Conservation (phyloP, 2,888 invertebrate species). For the Junonia oenone region DNA sequence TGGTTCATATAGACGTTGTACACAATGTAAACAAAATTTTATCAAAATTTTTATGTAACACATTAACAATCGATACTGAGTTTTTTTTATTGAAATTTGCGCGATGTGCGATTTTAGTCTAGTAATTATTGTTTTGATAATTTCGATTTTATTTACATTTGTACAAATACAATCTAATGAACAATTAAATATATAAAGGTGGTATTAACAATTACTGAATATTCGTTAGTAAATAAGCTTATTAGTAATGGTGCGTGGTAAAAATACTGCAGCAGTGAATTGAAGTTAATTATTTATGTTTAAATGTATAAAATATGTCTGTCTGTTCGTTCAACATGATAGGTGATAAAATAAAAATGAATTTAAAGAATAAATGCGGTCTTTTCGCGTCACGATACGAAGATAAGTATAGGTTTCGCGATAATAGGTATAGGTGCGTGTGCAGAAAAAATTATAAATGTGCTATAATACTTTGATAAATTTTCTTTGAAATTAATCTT, state of each 20-base stretch:
- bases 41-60: no score
- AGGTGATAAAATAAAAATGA: background rate
- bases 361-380: background rate
- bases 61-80: no score
- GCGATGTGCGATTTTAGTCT: no score
- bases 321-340: no score
- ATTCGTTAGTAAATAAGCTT: constrained; percentile 3
- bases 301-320: background rate
- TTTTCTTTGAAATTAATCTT: constrained; percentile 2
- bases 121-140: no score
- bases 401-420: background rate
- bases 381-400: background rate
- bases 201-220: background rate
- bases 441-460: background rate
- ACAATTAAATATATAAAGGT: background rate
- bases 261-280: constrained; percentile 1
- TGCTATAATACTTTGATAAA: background rate
- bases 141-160: background rate
- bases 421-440: background rate
- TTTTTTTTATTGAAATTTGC: no score
- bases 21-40: background rate
- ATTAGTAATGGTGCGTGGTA: constrained; percentile 4
- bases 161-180: background rate
- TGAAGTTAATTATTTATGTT: background rate
- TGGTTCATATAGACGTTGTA: background rate